Conservation (phyloP, 1,140 invertebrate species). For the Drosophila dunni region DNA sequence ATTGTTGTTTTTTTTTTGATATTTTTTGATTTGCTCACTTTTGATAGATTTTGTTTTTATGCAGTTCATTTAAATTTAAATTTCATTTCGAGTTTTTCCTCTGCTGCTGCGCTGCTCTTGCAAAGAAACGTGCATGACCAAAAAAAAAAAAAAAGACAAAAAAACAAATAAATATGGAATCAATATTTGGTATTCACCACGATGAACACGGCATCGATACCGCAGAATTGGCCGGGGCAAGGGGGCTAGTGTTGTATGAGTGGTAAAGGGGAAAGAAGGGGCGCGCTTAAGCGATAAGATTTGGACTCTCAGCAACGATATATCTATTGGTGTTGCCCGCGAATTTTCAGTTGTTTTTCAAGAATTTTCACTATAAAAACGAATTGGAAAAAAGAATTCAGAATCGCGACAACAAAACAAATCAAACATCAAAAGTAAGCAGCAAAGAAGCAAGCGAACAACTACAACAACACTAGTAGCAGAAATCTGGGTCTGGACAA, state of each 20-base stretch:
- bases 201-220: slow-evolving; percentile 24
- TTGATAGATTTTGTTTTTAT: not conserved
- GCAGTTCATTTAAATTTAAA: slow-evolving; percentile 26
- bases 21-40: slow-evolving; percentile 14
- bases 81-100: not conserved
- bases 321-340: slow-evolving; percentile 25
- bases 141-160: too few relatives aligned
- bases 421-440: slow-evolving; percentile 11
- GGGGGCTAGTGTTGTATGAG: not conserved
- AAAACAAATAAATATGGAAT: slow-evolving; percentile 24
- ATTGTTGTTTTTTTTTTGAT: not conserved
- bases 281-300: slow-evolving; percentile 34
- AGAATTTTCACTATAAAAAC: slow-evolving; percentile 39
- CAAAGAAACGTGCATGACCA: slow-evolving; percentile 2
- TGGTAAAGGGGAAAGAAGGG: too few relatives aligned
- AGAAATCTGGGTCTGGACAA: slow-evolving; percentile 6
- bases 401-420: slow-evolving; percentile 8
- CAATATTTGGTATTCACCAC: slow-evolving; percentile 42
- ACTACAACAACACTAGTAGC: slow-evolving; percentile 2
- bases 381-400: slow-evolving; percentile 5
- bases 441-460: slow-evolving; percentile 1
- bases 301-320: slow-evolving; percentile 31
- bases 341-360: slow-evolving; percentile 13
- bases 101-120: slow-evolving; percentile 29
- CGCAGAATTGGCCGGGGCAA: not conserved